Evolutionary conservation across 2,797 vertebrate genomes (phyloP).

Genomic region (Notolepis coatsorum): DNA sequence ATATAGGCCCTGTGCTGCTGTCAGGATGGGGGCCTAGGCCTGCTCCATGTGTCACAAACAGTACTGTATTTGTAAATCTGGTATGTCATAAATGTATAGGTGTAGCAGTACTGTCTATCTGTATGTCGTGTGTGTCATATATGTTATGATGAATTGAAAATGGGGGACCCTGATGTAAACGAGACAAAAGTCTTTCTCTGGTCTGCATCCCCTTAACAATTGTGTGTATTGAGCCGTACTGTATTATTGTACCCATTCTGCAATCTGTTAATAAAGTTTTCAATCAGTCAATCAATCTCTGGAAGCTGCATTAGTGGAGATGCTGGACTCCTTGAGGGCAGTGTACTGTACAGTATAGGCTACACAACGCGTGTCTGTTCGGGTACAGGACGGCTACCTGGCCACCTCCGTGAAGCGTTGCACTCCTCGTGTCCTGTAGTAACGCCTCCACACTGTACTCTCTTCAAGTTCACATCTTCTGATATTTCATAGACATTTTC

Average conservation of each 20-base stretch:
- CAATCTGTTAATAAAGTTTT: no score
- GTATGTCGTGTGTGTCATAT: no score
- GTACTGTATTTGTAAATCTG: no score
- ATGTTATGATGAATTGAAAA: no score
- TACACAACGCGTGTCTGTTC: slow-evolving; percentile 28
- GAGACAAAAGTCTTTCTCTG: no score
- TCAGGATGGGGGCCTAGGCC: slow-evolving; percentile 49
- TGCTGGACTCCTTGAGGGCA: slow-evolving; percentile 45
- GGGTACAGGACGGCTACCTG: slow-evolving; percentile 24
- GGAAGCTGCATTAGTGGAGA: slow-evolving; percentile 49
- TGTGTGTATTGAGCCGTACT: no score
- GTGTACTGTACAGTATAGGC: slow-evolving; percentile 21
- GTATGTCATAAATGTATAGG: no score
- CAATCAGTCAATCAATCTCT: no score
- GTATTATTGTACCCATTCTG: no score
- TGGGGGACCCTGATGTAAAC: no score
- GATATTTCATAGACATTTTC: background rate
- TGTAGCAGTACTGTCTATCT: no score
- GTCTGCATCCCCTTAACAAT: no score
- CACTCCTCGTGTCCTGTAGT: background rate
- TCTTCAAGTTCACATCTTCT: background rate
- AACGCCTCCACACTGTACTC: slow-evolving; percentile 13
- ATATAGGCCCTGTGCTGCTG: slow-evolving; percentile 32
- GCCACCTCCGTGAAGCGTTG: slow-evolving; percentile 11
- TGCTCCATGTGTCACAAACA: slow-evolving; percentile 32